phyloP scores from a whole-genome alignment of 2,888 invertebrate genomes.

The Sarcophaga subvicina region DNA sequence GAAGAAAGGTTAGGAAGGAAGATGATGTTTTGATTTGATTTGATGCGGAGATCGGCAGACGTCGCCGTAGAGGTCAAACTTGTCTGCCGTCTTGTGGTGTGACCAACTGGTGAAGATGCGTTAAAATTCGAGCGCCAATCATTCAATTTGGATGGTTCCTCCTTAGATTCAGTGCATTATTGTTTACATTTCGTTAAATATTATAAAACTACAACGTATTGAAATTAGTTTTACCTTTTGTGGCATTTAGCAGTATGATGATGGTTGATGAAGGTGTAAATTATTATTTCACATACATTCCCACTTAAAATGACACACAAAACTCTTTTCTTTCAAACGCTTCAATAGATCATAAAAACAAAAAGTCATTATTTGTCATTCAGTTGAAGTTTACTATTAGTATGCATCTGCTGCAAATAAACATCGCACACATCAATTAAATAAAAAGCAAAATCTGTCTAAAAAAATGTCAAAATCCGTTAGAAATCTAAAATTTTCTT shows the following conservation, averaged over 20 bases:
- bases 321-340: background rate
- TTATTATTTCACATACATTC: conserved; percentile 17
- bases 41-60: no score
- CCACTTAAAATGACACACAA: background rate
- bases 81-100: no score
- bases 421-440: background rate
- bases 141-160: no score
- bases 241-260: background rate
- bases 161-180: no score
- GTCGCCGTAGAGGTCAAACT: no score
- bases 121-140: no score
- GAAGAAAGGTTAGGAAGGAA: no score
- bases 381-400: conserved; percentile 40
- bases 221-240: background rate
- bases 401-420: conserved; percentile 4
- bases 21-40: no score
- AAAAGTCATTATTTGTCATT: conserved; percentile 6
- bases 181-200: background rate
- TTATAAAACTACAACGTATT: background rate
- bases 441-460: background rate
- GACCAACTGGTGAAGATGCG: no score
- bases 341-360: background rate
- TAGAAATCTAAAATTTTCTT: conserved; percentile 38
- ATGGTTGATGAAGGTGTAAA: conserved; percentile 37
- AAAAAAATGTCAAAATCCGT: conserved; percentile 49